Evolutionary conservation across 1,140 invertebrate species (phyloP), one percentile per base, ranked within the genome.

Genomic region (Oreohelix idahoensis): DNA sequence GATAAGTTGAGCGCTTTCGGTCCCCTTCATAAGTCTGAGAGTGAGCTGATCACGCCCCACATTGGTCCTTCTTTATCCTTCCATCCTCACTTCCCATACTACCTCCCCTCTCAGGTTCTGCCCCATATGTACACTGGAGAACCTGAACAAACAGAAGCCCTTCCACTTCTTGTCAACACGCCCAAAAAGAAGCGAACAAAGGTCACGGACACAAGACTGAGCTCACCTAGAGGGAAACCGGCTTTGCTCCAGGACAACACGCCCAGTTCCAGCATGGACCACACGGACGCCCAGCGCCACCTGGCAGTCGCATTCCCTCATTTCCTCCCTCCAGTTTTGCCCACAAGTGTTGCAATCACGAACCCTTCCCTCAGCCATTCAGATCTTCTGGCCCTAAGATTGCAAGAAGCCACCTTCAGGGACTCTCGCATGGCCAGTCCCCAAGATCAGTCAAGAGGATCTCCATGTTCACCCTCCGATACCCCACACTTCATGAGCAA

Each of bases 281-380:
- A 86, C 69, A 58, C 79, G 2, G 81, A 81, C 15, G 84, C 86
- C 66, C 88, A 78, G 83, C 85, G 77, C 71, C 87, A 84, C 51
- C 81, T 84, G 49, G 45, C 85, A 8, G 29, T 32, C 23, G 58
- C 87, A 26, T 87, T 87, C 69, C 86, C 84, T 15, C 84, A 85
- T 38, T 85, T 90, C 51, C 86, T 91, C 85, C 96, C 96, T 78
- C 96, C 96, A 86, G 95, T 96, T 94, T 94, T 97, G 89, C 96
- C 96, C 75, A 96, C 96, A 74, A 97, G 97, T 81, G 97, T 99
- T 89, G 97, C 97, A 90, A 98, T 99, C 93, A 97, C 97, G 77
- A 98, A 98, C 93, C 97, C 97, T 66, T 96, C 97, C 89, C 94
- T 99, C 85, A 97, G 98, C 93, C 97, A 98, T 93, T 97, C 96